Percentiles rank a stretch among this genome's conserved stretches.
Evolutionary conservation across 1,140 invertebrate species (phyloP).

Genomic region (Drosophila santomea): DNA sequence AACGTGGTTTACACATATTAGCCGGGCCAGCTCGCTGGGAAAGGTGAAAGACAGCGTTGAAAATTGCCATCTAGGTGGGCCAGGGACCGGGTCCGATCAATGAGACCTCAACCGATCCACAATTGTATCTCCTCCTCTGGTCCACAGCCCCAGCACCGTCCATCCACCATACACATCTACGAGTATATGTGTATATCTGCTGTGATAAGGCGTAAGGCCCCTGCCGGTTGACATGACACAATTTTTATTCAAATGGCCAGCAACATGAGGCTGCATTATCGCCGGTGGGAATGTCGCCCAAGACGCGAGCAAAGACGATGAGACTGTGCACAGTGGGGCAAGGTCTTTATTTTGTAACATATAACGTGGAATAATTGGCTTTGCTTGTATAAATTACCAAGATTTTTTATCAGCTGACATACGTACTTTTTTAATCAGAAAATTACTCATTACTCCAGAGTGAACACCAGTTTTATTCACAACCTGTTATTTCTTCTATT

Average conservation of each 20-base stretch:
- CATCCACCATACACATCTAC: background rate
- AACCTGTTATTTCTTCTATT: background rate
- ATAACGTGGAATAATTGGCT: no score
- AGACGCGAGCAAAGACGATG: constrained; percentile 40
- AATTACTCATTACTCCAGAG: background rate
- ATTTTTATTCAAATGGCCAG: constrained; percentile 81
- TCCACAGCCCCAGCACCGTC: constrained; percentile 5
- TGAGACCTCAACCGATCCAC: constrained; percentile 63
- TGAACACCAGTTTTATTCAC: no score
- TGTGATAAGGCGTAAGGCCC: constrained; percentile 62
- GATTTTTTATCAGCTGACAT: no score
- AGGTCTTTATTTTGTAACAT: no score
- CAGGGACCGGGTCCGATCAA: constrained; percentile 42
- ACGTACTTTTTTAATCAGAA: no score
- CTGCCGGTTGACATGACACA: constrained; percentile 70
- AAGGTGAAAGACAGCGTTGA: constrained; percentile 72
- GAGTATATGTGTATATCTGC: constrained; percentile 9
- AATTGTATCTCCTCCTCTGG: constrained; percentile 48
- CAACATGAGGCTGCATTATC: constrained; percentile 75
- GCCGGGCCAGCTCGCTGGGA: constrained; percentile 55
- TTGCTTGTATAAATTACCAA: no score
- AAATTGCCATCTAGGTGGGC: constrained; percentile 66
- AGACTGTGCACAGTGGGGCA: constrained; percentile 20
- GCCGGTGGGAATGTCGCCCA: constrained; percentile 77
- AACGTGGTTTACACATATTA: constrained; percentile 84